Conservation (phyloP, 2,888 invertebrate genomes). For the Apamea monoglypha region DNA sequence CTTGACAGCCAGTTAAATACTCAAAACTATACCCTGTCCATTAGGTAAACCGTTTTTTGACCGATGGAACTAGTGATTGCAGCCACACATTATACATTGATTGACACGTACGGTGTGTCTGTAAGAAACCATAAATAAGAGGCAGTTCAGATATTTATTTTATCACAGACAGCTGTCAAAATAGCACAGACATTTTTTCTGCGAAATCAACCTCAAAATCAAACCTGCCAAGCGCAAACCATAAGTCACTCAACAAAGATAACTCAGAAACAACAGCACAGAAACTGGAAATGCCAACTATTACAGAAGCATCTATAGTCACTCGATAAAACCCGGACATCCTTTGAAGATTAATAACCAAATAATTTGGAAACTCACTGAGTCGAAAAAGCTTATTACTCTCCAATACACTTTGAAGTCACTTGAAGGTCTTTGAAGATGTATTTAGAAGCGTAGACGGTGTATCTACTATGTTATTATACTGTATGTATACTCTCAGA, state of each 20-base stretch:
- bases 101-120: too few relatives aligned
- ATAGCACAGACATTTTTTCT: background rate
- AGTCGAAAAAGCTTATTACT: constrained; percentile 55
- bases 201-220: constrained; percentile 5
- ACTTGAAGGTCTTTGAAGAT: constrained; percentile 46
- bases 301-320: constrained; percentile 42
- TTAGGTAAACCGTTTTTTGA: too few relatives aligned
- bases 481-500: constrained; percentile 24
- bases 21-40: background rate
- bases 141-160: too few relatives aligned
- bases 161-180: too few relatives aligned
- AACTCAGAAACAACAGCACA: background rate
- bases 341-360: constrained; percentile 62
- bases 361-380: constrained; percentile 65
- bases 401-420: constrained; percentile 52
- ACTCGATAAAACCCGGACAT: constrained; percentile 47
- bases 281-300: constrained; percentile 24
- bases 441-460: constrained; percentile 27
- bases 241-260: constrained; percentile 13
- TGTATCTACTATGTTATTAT: constrained; percentile 22
- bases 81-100: too few relatives aligned
- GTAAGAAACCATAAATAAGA: too few relatives aligned
- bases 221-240: background rate
- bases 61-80: too few relatives aligned
- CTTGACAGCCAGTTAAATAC: background rate